phyloP scores from a whole-genome alignment of 2,888 invertebrate genomes.

The Brassicogethes aeneus region DNA sequence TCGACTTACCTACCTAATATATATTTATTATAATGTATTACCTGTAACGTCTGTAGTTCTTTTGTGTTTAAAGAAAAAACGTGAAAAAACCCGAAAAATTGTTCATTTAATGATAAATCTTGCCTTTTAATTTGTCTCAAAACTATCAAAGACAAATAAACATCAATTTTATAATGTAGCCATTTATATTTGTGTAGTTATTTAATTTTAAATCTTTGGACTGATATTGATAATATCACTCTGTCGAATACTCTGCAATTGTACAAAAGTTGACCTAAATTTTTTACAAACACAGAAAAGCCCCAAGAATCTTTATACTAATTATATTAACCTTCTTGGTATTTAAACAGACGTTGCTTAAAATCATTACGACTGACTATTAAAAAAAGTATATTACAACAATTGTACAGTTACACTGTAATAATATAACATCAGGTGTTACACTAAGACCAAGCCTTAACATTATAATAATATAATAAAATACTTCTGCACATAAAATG shows the following conservation, averaged over 20 bases:
- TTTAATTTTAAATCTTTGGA: background rate
- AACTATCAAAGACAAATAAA: constrained; percentile 2
- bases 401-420: constrained; percentile 39
- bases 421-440: constrained; percentile 41
- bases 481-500: constrained; percentile 38
- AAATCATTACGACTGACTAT: constrained; percentile 23
- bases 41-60: constrained; percentile 31
- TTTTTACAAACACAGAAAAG: too few relatives aligned
- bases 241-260: constrained; percentile 31
- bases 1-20: constrained; percentile 23
- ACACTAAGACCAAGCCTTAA: constrained; percentile 45
- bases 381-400: constrained; percentile 26
- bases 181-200: constrained; percentile 23
- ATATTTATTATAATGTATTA: constrained; percentile 33
- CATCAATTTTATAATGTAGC: constrained; percentile 22
- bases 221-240: constrained; percentile 17
- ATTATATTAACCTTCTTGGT: background rate
- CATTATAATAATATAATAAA: constrained; percentile 42
- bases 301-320: too few relatives aligned
- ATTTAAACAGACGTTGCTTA: constrained; percentile 20
- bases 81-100: constrained; percentile 1
- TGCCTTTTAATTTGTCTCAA: background rate
- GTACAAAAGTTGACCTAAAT: constrained; percentile 24
- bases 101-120: background rate
- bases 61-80: constrained; percentile 4